Base-by-base conservation (phyloP, 2,888 invertebrate genomes). In the Tanytarsus gracilentus region DNA sequence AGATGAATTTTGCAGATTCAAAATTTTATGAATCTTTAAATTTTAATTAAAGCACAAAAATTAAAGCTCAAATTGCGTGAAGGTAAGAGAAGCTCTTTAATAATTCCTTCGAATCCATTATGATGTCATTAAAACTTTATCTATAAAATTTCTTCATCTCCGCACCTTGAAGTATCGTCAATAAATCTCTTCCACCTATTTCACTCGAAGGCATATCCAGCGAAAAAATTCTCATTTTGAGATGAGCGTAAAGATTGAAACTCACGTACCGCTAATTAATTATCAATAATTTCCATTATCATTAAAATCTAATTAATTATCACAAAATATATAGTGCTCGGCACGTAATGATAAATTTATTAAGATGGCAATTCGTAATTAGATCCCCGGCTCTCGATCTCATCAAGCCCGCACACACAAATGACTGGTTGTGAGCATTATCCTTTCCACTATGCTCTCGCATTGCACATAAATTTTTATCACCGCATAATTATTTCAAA, bases 241-340 rank as follows among this genome's bases (percentile, higher is more conserved):
- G 16, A n/a, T 36, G 14, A 36, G n/a, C 16, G 16, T n/a, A 44
- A 23, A 18, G 44, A 44, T 44, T 44, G 33, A 52, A 52, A 33
- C 33, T 52, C 52, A 52, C 52, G 52, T 52, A 52, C 16, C 21
- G 33, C 33, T 52, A 52, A 52, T 52, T 52, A 52, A 52, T 52
- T 52, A 52, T 52, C 52, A 27, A 52, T 52, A 52, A 52, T 52
- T 26, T 29, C 33, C 16, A 52, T 52, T 52, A 52, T 52, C 25
- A 52, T 52, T 52, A 52, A 52, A 52, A 29, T 52, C 33, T 49
- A 49, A 49, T 49, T 33, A 52, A 52, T 52, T 52, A 52, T 52
- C 44, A 44, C 21, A 44, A 44, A 44, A 44, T 44, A 44, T 44
- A 18, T 40, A 18, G 44, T 23, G 11, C 36, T 44, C 44, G 44